These are phyloP conservation scores for Mugil cephalus DNA, from an alignment of 2,113 vertebrate species.

Conservation along the genomic window DNA sequence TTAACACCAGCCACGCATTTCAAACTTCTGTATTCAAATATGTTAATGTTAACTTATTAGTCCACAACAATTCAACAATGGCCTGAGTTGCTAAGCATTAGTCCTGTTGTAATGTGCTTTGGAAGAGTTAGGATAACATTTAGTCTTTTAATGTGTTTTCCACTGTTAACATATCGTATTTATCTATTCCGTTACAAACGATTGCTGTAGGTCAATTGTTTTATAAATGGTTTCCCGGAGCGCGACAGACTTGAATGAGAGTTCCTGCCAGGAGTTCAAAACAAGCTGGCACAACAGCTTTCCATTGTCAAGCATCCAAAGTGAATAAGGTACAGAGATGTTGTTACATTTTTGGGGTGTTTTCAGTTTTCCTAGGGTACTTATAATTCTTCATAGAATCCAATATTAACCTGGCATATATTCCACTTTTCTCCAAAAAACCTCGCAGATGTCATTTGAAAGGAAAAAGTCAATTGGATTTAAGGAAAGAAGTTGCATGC, in stretches of 20 bases:
- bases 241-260: constrained; percentile 1
- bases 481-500: too few relatives aligned
- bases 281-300: background rate
- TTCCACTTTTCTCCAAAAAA: too few relatives aligned
- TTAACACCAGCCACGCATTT: background rate
- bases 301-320: constrained; percentile 4
- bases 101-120: background rate
- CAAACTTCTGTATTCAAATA: background rate
- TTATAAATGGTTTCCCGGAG: background rate
- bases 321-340: background rate
- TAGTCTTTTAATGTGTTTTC: background rate
- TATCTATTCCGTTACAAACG: constrained; percentile 9
- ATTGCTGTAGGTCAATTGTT: background rate
- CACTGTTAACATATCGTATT: constrained; percentile 3
- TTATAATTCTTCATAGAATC: too few relatives aligned
- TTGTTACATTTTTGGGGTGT: background rate
- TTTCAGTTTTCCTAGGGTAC: background rate
- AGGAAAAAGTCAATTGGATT: too few relatives aligned
- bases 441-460: too few relatives aligned
- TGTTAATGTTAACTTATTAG: background rate
- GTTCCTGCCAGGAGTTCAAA: background rate
- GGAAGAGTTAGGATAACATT: background rate
- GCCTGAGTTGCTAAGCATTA: too few relatives aligned
- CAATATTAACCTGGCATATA: too few relatives aligned
- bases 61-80: background rate